Percentiles rank a stretch among this genome's conserved stretches.
Conservation (phyloP, 2,888 invertebrate species). For the Lochmaea crataegi region DNA sequence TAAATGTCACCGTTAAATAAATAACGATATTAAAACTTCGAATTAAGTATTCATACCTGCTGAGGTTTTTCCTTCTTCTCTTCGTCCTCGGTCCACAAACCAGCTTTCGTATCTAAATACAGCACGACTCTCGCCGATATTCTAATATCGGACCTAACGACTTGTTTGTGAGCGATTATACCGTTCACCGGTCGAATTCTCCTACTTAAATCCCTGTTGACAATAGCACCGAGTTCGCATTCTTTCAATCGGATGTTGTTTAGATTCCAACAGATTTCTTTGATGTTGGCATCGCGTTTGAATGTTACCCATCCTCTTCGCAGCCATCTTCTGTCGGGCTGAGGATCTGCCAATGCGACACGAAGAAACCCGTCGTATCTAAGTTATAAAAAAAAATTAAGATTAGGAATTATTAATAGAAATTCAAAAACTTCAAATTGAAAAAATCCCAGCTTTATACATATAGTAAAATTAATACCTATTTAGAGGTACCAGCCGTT, state of each 20-base stretch:
- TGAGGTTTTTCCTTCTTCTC: conserved; percentile 63
- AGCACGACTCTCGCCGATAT: conserved; percentile 92
- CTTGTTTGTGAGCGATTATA: conserved; percentile 87
- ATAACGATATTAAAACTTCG: conserved; percentile 9
- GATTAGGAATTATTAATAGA: too few relatives aligned
- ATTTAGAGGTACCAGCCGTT: too few relatives aligned
- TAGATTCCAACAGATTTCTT: conserved; percentile 99
- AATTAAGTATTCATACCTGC: conserved; percentile 53
- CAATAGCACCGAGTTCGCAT: conserved; percentile 93
- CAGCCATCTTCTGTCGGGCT: conserved; percentile 95
- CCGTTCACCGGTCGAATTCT: conserved; percentile 93
- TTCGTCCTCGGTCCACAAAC: conserved; percentile 76
- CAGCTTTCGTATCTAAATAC: conserved; percentile 86
- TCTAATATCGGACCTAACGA: conserved; percentile 91
- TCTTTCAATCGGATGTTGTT: conserved; percentile 94
- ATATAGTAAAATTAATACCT: too few relatives aligned
- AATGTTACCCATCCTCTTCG: conserved; percentile 99
- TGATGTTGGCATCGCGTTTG: conserved; percentile 95
- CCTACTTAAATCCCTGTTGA: conserved; percentile 95
- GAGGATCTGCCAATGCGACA: conserved; percentile 96
- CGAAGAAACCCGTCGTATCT: conserved; percentile 94
- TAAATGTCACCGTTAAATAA: too few relatives aligned
- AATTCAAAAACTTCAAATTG: too few relatives aligned
- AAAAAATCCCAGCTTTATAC: background rate
- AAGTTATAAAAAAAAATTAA: too few relatives aligned